These are phyloP conservation scores for Drosophila tsacasi DNA, from an alignment of 1,140 invertebrate species.

Conservation along the genomic window DNA sequence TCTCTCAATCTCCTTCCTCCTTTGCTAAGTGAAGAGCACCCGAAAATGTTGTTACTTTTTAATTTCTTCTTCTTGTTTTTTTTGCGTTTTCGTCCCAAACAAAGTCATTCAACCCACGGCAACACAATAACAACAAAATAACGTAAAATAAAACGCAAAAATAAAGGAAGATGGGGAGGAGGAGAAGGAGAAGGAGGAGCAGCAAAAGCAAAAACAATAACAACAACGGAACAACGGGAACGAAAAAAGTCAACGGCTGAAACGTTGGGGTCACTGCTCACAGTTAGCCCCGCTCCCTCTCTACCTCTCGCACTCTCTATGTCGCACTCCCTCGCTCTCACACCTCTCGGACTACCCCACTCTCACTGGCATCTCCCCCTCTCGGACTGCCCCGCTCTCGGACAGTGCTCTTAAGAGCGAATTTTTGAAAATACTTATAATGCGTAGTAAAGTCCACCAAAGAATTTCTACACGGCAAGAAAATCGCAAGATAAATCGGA, in stretches of 20 bases:
- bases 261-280: slow-evolving; percentile 69
- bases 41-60: slow-evolving; percentile 65
- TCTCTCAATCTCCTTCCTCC: slow-evolving; percentile 8
- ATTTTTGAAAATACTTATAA: slow-evolving; percentile 41
- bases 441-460: slow-evolving; percentile 28
- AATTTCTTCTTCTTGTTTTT: slow-evolving; percentile 46
- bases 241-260: slow-evolving; percentile 51
- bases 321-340: slow-evolving; percentile 11
- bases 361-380: slow-evolving; percentile 23
- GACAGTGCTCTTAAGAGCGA: slow-evolving; percentile 19
- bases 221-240: slow-evolving; percentile 39
- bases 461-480: slow-evolving; percentile 20
- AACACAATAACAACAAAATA: slow-evolving; percentile 69
- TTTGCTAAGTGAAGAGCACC: slow-evolving; percentile 9
- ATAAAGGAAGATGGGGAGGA: slow-evolving; percentile 13
- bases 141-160: slow-evolving; percentile 77
- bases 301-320: slow-evolving; percentile 8
- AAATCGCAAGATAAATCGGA: neutral
- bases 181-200: slow-evolving; percentile 13
- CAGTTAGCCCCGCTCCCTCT: slow-evolving; percentile 39
- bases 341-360: slow-evolving; percentile 6
- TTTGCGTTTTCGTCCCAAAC: slow-evolving; percentile 66
- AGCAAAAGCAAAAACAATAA: slow-evolving; percentile 21
- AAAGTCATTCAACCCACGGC: slow-evolving; percentile 79
- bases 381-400: neutral